Evolutionary conservation across 1,140 invertebrate species (phyloP).

Genomic region (Drosophila rhopaloa): DNA sequence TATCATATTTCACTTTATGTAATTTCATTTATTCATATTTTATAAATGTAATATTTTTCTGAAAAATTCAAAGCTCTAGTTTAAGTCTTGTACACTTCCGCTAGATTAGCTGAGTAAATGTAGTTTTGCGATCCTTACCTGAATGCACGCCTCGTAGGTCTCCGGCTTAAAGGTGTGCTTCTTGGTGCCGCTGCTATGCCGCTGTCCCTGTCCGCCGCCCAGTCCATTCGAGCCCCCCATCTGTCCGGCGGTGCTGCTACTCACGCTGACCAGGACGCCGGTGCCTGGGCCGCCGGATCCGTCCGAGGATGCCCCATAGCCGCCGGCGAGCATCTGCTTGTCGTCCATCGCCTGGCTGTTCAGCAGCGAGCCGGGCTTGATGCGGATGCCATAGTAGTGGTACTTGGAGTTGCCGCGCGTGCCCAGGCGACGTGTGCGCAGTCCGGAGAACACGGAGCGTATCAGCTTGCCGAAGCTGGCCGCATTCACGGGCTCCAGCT

Average conservation of each 20-base stretch:
- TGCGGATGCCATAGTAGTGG: slow-evolving; percentile 99
- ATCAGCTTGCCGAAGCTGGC: slow-evolving; percentile 99
- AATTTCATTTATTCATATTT: too few species aligned
- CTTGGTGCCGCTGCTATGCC: slow-evolving; percentile 42
- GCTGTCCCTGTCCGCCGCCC: slow-evolving; percentile 15
- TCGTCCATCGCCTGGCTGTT: slow-evolving; percentile 86
- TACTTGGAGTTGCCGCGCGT: slow-evolving; percentile 99
- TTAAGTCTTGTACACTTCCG: too few species aligned
- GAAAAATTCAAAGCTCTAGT: too few species aligned
- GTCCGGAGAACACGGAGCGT: slow-evolving; percentile 97
- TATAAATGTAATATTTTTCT: too few species aligned
- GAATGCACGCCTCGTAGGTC: slow-evolving; percentile 82
- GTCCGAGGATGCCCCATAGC: slow-evolving; percentile 42
- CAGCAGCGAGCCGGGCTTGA: slow-evolving; percentile 94
- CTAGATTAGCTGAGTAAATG: too few species aligned
- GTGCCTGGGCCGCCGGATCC: slow-evolving; percentile 21
- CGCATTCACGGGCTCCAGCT: slow-evolving; percentile 98
- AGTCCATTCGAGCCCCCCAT: slow-evolving; percentile 55
- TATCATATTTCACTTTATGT: too few species aligned
- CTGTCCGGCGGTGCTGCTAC: slow-evolving; percentile 54
- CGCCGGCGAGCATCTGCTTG: slow-evolving; percentile 62
- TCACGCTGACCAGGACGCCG: slow-evolving; percentile 55
- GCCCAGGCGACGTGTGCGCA: slow-evolving; percentile 96
- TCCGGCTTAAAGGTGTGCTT: slow-evolving; percentile 82
- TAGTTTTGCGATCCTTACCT: slow-evolving; percentile 46